Conservation (phyloP, 2,888 invertebrate genomes). For the Sesamia inferens region DNA sequence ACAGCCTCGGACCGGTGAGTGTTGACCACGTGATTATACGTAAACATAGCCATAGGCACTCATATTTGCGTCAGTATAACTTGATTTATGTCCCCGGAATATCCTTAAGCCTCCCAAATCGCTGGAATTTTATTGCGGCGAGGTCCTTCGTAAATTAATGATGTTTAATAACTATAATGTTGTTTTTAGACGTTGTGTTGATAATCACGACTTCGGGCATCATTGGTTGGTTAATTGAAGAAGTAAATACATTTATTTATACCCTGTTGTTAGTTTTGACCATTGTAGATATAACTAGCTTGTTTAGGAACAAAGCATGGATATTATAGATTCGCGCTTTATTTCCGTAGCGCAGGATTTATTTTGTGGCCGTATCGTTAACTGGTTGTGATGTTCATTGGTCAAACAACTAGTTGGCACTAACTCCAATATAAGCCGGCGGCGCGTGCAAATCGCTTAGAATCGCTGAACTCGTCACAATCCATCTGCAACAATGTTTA, state of each 20-base stretch:
- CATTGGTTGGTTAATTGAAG: constrained; percentile 31
- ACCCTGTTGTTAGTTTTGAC: constrained; percentile 25
- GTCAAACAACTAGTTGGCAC: constrained; percentile 17
- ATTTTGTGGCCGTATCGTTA: constrained; percentile 18
- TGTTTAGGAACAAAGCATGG: not conserved
- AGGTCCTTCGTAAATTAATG: constrained; percentile 57
- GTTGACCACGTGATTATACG: constrained; percentile 84
- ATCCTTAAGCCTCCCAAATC: constrained; percentile 43
- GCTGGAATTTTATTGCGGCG: constrained; percentile 54
- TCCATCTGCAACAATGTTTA: too few relatives aligned
- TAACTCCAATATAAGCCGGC: constrained; percentile 6
- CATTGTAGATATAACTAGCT: not conserved
- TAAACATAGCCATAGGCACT: constrained; percentile 80
- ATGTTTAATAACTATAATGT: constrained; percentile 20
- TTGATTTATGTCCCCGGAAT: constrained; percentile 59
- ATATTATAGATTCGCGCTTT: constrained; percentile 1
- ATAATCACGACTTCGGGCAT: constrained; percentile 32
- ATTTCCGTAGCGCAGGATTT: constrained; percentile 3
- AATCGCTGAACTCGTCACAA: constrained; percentile 1
- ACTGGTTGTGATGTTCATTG: constrained; percentile 18
- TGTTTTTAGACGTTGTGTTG: constrained; percentile 32
- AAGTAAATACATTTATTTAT: constrained; percentile 29
- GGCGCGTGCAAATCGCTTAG: constrained; percentile 26
- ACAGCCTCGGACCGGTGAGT: constrained; percentile 98
- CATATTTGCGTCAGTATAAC: constrained; percentile 63